Percentiles rank a stretch among this genome's conserved stretches.
These are phyloP conservation scores for Zoanthus solanderi DNA, from an alignment of 92 coral and sea anemone genomes.

Conservation along the genomic window DNA sequence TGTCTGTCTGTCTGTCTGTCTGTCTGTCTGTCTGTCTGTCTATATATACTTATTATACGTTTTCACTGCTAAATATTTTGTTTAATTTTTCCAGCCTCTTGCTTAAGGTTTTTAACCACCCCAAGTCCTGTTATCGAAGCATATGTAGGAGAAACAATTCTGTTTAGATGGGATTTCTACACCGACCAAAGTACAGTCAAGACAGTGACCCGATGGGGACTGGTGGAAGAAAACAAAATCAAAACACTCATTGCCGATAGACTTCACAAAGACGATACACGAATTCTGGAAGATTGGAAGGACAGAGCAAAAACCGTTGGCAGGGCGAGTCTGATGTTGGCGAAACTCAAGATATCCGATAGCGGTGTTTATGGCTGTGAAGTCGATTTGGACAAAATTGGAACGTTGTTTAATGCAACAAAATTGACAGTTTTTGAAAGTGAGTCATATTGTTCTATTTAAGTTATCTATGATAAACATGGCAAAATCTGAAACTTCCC, in stretches of 20 bases:
- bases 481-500: no score
- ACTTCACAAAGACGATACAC: background rate
- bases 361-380: conserved; percentile 32
- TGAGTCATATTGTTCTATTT: background rate
- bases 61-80: background rate
- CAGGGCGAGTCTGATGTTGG: conserved; percentile 25
- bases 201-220: conserved; percentile 21
- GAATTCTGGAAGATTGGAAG: background rate
- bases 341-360: background rate
- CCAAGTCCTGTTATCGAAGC: conserved; percentile 24
- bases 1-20: no score
- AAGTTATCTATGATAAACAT: no score
- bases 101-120: conserved; percentile 29
- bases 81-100: background rate
- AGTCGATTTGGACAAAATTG: background rate
- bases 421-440: conserved; percentile 38
- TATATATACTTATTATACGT: no score
- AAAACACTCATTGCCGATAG: conserved; percentile 15
- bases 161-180: conserved; percentile 37
- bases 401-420: conserved; percentile 18
- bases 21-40: no score
- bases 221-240: conserved; percentile 18
- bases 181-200: background rate
- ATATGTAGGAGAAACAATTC: conserved; percentile 25
- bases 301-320: conserved; percentile 8